A percentile compares a stretch with the other conserved stretches of the same genome.
These are phyloP conservation scores for Rhopilema esculentum DNA, from an alignment of 30 jellyfish, hydroid and myxozoan species.

Conservation along the genomic window DNA sequence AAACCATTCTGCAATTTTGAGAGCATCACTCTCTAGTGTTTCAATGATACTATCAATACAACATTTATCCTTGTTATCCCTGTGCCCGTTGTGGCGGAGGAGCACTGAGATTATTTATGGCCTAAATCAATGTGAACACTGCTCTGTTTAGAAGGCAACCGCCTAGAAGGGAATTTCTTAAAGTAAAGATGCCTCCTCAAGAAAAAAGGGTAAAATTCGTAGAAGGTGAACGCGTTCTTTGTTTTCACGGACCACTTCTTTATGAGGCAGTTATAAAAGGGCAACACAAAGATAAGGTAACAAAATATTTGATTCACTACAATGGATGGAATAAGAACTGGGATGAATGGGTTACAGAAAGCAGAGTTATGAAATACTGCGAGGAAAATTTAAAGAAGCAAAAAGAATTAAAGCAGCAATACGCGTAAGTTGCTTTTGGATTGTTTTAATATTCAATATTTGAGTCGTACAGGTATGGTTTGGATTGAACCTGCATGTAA, in stretches of 20 bases:
- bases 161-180: background rate
- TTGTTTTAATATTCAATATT: too few species aligned
- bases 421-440: conserved; percentile 68
- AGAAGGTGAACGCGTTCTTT: conserved; percentile 96
- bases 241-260: conserved; percentile 93
- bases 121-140: background rate
- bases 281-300: conserved; percentile 78
- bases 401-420: conserved; percentile 90
- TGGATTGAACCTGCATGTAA: too few species aligned
- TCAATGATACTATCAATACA: too few species aligned
- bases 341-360: conserved; percentile 99
- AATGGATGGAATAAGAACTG: conserved; percentile 98
- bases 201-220: conserved; percentile 79
- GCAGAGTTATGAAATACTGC: conserved; percentile 91
- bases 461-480: too few species aligned
- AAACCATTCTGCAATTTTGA: too few species aligned
- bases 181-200: conserved; percentile 64
- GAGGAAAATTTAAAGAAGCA: conserved; percentile 94
- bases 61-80: too few species aligned
- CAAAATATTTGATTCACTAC: conserved; percentile 88
- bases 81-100: too few species aligned
- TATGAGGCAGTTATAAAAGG: conserved; percentile 93
- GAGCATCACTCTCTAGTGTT: too few species aligned
- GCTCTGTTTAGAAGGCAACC: too few species aligned
- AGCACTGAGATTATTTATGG: background rate